phyloP scores from a whole-genome alignment of 2,113 vertebrate species.

The Laticauda laticaudata region DNA sequence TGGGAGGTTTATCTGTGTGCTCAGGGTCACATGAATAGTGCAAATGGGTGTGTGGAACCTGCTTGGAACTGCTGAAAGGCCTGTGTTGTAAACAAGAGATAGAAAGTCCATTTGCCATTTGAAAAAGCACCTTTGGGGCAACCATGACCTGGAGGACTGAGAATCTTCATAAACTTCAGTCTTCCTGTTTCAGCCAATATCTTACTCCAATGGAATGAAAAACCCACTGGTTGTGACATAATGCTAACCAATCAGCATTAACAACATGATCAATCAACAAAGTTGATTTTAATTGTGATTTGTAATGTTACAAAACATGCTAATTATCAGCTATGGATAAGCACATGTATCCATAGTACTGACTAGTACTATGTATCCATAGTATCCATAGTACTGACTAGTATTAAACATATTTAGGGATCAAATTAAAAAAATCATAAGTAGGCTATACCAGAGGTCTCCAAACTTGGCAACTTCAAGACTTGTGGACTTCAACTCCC shows the following conservation, averaged over 20 bases:
- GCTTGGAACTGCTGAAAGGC: too few species aligned
- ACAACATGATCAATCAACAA: background rate
- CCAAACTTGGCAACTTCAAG: too few species aligned
- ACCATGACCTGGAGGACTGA: background rate
- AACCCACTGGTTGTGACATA: constrained; percentile 6
- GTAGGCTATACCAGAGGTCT: background rate
- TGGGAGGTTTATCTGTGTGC: too few species aligned
- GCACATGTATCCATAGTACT: background rate
- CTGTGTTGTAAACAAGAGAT: too few species aligned
- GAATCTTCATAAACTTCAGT: background rate
- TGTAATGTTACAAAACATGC: background rate
- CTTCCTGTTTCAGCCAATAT: constrained; percentile 40
- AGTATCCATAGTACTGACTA: background rate
- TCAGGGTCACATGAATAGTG: too few species aligned
- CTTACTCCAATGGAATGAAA: constrained; percentile 39
- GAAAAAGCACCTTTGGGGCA: background rate
- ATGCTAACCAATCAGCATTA: background rate
- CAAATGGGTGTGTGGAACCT: too few species aligned
- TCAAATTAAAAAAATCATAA: background rate
- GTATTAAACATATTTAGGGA: background rate
- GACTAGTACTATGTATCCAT: background rate
- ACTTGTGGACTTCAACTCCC: too few species aligned
- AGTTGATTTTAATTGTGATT: background rate
- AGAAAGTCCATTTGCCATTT: background rate
- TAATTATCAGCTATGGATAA: background rate